Base-by-base conservation (phyloP, 2,888 invertebrate genomes). In the Nycteola revayana region DNA sequence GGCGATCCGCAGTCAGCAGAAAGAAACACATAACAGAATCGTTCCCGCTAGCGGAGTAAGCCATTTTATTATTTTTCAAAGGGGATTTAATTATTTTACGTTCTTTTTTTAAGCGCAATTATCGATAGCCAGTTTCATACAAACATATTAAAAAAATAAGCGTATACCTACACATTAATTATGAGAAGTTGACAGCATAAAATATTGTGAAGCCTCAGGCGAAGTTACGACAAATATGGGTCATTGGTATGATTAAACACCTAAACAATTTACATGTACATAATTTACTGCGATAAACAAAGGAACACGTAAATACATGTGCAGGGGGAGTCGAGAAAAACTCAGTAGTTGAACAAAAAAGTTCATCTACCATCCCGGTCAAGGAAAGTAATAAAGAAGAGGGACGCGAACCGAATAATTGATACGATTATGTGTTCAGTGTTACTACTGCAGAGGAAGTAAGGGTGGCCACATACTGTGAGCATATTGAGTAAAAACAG, bases 401-500 rank as follows among this genome's bases (percentile, higher is more conserved):
- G 67, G 68, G 78, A 84, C 77, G 75, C 78, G 75, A 75, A 71
- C 74, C 81, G 83, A 84, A 85, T 86, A 85, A 85, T 85, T 84
- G 81, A 85, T 85, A 82, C 80, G 75, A 78, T 83, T 83, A 82
- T 82, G 76, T 79, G 78, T 83, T 83, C 81, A 80, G 76, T 79
- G 78, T 75, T 75, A 75, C 75, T 65, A 72, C 71, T 74, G 60
- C 62, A 61, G 49, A 61, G 66, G 63, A 65, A 58, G 44, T 62
- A 52, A 58, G 66, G 55, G 47, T 44, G 36, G 38, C 22, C 51
- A 28, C 57, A 60, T 41, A 71, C 51, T 52, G 53, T 11, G 44
- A 8, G 31, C 31, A 33, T 17, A 26, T 2, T 3, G 30, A 27
- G 8, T 14, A 4, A 9, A 17, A 1, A 24, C 32, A 33, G 7